Conservation (phyloP, 1,140 invertebrate species). For the Dendroctonus ponderosae region DNA sequence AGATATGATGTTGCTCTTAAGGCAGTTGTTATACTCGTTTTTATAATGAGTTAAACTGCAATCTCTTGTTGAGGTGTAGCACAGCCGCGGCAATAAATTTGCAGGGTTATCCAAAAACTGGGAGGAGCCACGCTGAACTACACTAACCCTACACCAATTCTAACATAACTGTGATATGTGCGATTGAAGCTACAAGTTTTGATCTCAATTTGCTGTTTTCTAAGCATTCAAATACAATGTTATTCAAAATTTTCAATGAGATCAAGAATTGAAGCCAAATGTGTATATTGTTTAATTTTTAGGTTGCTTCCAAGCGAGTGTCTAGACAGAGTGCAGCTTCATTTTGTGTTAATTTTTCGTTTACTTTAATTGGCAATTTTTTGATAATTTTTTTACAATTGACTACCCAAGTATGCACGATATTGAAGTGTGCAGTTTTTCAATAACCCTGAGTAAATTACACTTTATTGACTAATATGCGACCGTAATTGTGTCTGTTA, state of each 20-base stretch:
- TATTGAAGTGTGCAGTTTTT: not conserved
- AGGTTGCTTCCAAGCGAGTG: conserved; percentile 43
- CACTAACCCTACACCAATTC: conserved; percentile 41
- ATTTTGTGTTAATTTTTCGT: conserved; percentile 23
- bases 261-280: not conserved
- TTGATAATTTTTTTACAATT: conserved; percentile 5
- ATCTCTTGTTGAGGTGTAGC: conserved; percentile 14
- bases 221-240: too few relatives aligned
- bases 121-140: conserved; percentile 43
- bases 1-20: conserved; percentile 61
- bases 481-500: conserved; percentile 4
- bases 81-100: conserved; percentile 40
- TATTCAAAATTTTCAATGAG: too few relatives aligned
- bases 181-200: conserved; percentile 20
- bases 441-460: not conserved
- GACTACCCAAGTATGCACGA: not conserved
- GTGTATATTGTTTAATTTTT: conserved; percentile 33
- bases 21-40: conserved; percentile 25
- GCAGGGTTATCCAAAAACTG: conserved; percentile 57
- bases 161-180: conserved; percentile 24
- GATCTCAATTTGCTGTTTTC: not conserved
- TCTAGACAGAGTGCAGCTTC: conserved; percentile 45
- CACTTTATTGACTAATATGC: too few relatives aligned
- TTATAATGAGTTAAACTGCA: conserved; percentile 3
- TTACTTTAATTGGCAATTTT: conserved; percentile 34